Evolutionary conservation across 2,888 invertebrate species (phyloP).

Genomic region (Chesias legatella): DNA sequence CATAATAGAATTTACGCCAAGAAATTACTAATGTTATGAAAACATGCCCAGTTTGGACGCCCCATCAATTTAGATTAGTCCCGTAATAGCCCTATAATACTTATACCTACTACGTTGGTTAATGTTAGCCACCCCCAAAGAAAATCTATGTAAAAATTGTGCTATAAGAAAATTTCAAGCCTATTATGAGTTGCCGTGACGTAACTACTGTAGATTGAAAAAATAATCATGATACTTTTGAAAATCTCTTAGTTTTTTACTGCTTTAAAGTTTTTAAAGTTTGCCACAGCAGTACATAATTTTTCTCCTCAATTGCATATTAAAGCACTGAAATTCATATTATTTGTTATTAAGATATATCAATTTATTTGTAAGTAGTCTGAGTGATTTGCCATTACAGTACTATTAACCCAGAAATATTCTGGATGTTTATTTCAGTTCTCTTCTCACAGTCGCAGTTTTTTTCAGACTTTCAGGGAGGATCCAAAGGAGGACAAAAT

Average conservation of each 20-base stretch:
- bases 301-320: background rate
- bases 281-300: too few species aligned
- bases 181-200: constrained; percentile 68
- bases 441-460: too few species aligned
- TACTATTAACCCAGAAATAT: too few species aligned
- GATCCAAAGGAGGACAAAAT: too few species aligned
- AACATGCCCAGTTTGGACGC: constrained; percentile 71
- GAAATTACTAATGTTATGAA: constrained; percentile 76
- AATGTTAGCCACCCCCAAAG: constrained; percentile 57
- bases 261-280: too few species aligned
- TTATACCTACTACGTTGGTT: constrained; percentile 20
- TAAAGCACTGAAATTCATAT: background rate
- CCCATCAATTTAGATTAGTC: constrained; percentile 80
- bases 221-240: constrained; percentile 48
- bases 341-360: too few species aligned
- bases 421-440: too few species aligned
- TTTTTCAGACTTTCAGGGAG: too few species aligned
- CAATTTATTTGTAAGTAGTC: too few species aligned
- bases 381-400: too few species aligned
- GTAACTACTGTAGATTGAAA: constrained; percentile 34
- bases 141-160: constrained; percentile 74
- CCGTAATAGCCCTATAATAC: constrained; percentile 57
- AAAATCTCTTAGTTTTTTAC: too few species aligned
- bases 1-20: constrained; percentile 66
- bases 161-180: constrained; percentile 76